Percentiles rank a stretch among this genome's conserved stretches.
Evolutionary conservation across 2,888 invertebrate species (phyloP).

Genomic region (Dynastes tityus): DNA sequence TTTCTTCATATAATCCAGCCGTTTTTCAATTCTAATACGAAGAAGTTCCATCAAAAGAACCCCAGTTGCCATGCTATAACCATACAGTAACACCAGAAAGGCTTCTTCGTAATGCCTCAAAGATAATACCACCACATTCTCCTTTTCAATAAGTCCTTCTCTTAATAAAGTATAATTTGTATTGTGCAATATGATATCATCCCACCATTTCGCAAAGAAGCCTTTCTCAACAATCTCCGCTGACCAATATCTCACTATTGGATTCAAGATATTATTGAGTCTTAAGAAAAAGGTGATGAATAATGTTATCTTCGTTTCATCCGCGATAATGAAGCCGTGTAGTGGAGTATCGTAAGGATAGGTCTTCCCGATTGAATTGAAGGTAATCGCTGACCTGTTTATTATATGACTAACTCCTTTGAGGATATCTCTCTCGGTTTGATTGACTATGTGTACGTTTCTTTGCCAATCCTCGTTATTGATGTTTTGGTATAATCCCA

Average conservation of each 20-base stretch:
- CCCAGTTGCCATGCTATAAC: slow-evolving; percentile 47
- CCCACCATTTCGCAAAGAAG: slow-evolving; percentile 56
- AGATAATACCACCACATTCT: slow-evolving; percentile 42
- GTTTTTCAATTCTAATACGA: slow-evolving; percentile 7
- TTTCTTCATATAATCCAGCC: slow-evolving; percentile 33
- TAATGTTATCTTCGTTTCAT: slow-evolving; percentile 41
- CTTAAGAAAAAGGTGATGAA: slow-evolving; percentile 55
- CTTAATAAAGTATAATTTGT: slow-evolving; percentile 42
- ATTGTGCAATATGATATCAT: slow-evolving; percentile 52
- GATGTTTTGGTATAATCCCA: slow-evolving; percentile 10
- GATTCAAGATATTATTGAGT: slow-evolving; percentile 49
- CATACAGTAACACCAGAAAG: slow-evolving; percentile 54
- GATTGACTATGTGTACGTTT: slow-evolving; percentile 36
- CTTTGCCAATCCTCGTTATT: slow-evolving; percentile 30
- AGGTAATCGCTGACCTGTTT: slow-evolving; percentile 33
- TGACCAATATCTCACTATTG: slow-evolving; percentile 54
- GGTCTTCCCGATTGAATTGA: slow-evolving; percentile 18
- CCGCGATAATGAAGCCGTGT: slow-evolving; percentile 16
- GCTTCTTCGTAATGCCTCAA: slow-evolving; percentile 56
- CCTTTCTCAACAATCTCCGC: slow-evolving; percentile 57
- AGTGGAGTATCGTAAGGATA: slow-evolving; percentile 29
- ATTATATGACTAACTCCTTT: background rate
- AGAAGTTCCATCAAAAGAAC: slow-evolving; percentile 53
- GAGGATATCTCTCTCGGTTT: slow-evolving; percentile 34
- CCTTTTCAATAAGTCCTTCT: slow-evolving; percentile 34